Evolutionary conservation across 2,797 vertebrate species (phyloP), one percentile per base, ranked within the genome.

Genomic region (Enteromius thamalakanensis): DNA sequence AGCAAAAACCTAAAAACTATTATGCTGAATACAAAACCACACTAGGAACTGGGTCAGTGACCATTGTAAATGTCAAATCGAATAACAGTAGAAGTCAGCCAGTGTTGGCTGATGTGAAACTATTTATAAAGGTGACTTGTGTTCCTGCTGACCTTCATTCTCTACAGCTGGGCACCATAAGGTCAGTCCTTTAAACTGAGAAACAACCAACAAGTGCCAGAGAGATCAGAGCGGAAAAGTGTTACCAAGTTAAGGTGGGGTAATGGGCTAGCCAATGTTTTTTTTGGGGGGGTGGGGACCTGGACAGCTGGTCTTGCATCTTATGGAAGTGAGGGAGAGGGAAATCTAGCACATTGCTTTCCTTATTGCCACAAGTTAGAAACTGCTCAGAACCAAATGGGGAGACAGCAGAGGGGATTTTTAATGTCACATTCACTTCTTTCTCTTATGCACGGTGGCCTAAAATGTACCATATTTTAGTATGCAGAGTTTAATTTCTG

Each of bases 311-410:
- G 26, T 68, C 34, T 47, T 47, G 29, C 1, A 0, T 67, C 37
- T 62, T 40, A 62, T 40, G 21, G 8, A 62, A 71, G 5, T 29
- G 53, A 40, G 10, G 8, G 21, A 69, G 71, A 32, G 42, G 76
- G 45, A 47, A 49, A 77, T n/a, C 34, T 14, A 49, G 51, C 72
- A 76, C 51, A 37, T 37, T 76, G 14, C 29, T 47, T 81, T 64
- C 47, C 19, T 76, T 49, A 55, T 11, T n/a, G 42, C 34, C 40
- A 72, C 29, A 29, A 21, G 47, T 0, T 69, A 42, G 11, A 15
- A n/a, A 15, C 67, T 29, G n/a, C 26, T 62, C 14, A 14, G 23
- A 3, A 75, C n/a, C 34, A 76, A 80, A 84, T 80, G 78, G 71
- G 15, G 62, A 51, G 26, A 58, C n/a, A 45, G 49, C 60, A 53